Conservation (phyloP, 2,113 vertebrate genomes). For the Phrynosoma blainvillii region DNA sequence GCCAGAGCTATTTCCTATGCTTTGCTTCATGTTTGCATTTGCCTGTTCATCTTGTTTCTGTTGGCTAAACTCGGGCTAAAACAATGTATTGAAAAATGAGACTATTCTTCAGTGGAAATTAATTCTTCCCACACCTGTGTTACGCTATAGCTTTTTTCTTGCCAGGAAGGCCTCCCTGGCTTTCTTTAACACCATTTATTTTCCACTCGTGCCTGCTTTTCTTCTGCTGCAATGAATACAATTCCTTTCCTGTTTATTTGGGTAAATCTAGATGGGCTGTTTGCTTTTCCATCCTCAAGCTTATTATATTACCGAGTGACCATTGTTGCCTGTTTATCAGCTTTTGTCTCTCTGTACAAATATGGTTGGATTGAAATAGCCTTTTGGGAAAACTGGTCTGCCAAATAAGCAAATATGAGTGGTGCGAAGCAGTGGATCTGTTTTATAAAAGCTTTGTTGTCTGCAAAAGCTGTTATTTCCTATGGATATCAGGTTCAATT, state of each 20-base stretch:
- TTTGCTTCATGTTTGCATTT: background rate
- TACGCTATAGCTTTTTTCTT: background rate
- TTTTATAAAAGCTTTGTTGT: constrained; percentile 49
- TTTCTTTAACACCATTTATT: constrained; percentile 43
- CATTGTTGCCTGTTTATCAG: constrained; percentile 47
- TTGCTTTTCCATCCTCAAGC: constrained; percentile 55
- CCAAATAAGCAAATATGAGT: constrained; percentile 61
- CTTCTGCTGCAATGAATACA: constrained; percentile 29
- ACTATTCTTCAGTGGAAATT: background rate
- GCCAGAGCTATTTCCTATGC: no score
- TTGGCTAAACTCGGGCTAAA: background rate
- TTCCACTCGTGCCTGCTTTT: constrained; percentile 12
- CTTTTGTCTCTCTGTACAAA: constrained; percentile 57
- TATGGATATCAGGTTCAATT: constrained; percentile 19
- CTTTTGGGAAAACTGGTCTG: constrained; percentile 54
- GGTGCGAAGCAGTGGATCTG: constrained; percentile 31
- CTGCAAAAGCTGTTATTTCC: constrained; percentile 26
- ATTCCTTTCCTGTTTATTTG: constrained; percentile 41
- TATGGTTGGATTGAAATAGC: constrained; percentile 49
- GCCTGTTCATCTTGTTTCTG: background rate
- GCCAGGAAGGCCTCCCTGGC: constrained; percentile 3
- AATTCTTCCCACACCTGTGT: background rate
- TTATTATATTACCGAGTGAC: constrained; percentile 33
- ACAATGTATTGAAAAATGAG: background rate
- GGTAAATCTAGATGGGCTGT: constrained; percentile 29